Conservation (phyloP, 2,888 invertebrate genomes). For the Cataglyphis altisquamis region DNA sequence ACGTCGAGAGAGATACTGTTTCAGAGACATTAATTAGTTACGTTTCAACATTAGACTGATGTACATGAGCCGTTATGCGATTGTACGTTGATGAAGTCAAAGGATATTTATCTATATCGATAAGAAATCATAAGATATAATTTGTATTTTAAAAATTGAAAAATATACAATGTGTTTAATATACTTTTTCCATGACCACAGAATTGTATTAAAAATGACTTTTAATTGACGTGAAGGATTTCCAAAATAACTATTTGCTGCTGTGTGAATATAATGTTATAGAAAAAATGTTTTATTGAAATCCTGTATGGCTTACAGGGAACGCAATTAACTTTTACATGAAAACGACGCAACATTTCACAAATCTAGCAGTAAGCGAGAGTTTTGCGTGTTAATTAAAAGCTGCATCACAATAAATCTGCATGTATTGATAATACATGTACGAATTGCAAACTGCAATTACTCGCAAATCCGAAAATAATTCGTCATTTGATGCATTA, state of each 20-base stretch:
- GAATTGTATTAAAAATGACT: neutral
- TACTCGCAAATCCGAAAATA: slow-evolving; percentile 17
- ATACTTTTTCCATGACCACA: neutral
- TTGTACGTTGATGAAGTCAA: slow-evolving; percentile 14
- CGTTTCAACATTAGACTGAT: slow-evolving; percentile 17
- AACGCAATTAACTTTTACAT: slow-evolving; percentile 8
- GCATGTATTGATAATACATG: slow-evolving; percentile 5
- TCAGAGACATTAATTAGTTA: slow-evolving; percentile 41
- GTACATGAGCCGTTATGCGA: neutral
- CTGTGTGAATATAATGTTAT: neutral
- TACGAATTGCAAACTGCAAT: neutral
- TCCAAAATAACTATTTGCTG: neutral
- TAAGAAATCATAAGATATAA: slow-evolving; percentile 12
- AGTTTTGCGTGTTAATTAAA: slow-evolving; percentile 20
- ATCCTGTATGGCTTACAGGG: neutral
- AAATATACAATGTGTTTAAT: neutral
- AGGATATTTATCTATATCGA: neutral
- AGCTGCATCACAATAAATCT: slow-evolving; percentile 10
- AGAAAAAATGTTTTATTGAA: slow-evolving; percentile 5
- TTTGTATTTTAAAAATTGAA: neutral
- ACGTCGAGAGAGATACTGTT: slow-evolving; percentile 22
- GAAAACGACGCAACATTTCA: slow-evolving; percentile 9
- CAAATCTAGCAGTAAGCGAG: neutral
- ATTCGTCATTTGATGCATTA: slow-evolving; percentile 24
- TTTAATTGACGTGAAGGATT: neutral